Conservation (phyloP, 2,797 vertebrate species). For the Tympanoctomys barrerae region DNA sequence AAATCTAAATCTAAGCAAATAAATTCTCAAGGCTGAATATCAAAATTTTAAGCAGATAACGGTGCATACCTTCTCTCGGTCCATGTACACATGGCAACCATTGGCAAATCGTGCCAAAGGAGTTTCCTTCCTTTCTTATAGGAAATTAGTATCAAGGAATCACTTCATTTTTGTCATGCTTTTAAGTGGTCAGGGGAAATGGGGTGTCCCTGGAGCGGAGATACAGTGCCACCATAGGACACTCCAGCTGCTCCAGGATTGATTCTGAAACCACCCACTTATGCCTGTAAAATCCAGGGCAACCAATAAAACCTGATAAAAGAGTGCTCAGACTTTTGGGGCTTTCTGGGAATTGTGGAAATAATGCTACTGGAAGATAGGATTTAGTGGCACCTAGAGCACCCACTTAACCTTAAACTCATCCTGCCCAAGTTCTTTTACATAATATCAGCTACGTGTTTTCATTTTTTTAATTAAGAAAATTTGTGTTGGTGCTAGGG, state of each 20-base stretch:
- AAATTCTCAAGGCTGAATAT: conserved; percentile 20
- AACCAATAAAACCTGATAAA: neutral
- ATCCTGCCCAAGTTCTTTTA: neutral
- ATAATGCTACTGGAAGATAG: neutral
- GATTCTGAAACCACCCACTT: conserved; percentile 7
- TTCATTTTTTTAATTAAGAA: neutral
- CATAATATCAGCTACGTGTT: neutral
- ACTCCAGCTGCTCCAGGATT: neutral
- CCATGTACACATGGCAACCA: neutral
- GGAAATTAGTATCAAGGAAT: neutral
- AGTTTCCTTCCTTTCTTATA: neutral
- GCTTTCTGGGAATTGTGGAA: neutral
- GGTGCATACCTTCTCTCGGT: neutral
- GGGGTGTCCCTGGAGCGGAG: neutral
- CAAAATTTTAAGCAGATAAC: neutral
- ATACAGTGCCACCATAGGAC: neutral
- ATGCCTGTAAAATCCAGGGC: neutral
- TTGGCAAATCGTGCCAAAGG: neutral
- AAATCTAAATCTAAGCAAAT: neutral
- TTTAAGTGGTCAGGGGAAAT: neutral
- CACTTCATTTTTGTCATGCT: neutral
- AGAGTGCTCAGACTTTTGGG: neutral
- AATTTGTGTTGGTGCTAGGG: neutral
- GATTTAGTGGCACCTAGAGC: neutral
- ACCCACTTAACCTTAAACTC: neutral